Conservation (phyloP, 1,140 invertebrate species). For the Calosoma granatense region DNA sequence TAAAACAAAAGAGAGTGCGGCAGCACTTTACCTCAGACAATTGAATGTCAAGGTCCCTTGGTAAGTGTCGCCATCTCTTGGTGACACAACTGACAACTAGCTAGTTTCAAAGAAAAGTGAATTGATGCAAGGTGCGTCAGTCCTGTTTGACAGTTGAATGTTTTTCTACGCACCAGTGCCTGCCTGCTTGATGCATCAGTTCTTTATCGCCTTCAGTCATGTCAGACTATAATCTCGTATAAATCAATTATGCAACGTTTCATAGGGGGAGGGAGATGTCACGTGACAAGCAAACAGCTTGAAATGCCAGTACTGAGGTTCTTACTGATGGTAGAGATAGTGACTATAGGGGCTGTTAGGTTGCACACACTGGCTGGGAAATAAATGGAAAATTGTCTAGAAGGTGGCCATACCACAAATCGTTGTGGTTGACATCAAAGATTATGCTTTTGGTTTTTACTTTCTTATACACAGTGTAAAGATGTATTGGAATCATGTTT, state of each 20-base stretch:
- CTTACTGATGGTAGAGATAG: neutral
- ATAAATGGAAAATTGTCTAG: too few species aligned
- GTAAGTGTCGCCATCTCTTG: neutral
- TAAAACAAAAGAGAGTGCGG: too few species aligned
- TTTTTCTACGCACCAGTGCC: neutral
- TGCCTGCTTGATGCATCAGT: neutral
- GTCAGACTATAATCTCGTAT: neutral
- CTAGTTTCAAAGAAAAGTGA: neutral
- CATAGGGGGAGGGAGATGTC: too few species aligned
- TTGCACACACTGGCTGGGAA: too few species aligned
- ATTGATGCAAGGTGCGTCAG: neutral
- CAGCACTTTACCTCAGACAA: neutral
- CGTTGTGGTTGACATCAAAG: too few species aligned
- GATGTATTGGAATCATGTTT: too few species aligned
- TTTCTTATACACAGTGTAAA: too few species aligned
- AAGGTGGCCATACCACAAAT: too few species aligned
- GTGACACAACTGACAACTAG: neutral
- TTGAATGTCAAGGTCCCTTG: neutral
- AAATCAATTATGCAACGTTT: slow-evolving; percentile 9
- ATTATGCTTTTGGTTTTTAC: too few species aligned
- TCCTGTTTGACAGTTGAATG: neutral
- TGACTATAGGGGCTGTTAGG: neutral
- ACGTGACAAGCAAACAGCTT: neutral
- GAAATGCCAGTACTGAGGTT: neutral
- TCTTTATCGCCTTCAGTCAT: neutral